phyloP scores from a whole-genome alignment of 2,888 invertebrate species.

The Andrena bicolor region DNA sequence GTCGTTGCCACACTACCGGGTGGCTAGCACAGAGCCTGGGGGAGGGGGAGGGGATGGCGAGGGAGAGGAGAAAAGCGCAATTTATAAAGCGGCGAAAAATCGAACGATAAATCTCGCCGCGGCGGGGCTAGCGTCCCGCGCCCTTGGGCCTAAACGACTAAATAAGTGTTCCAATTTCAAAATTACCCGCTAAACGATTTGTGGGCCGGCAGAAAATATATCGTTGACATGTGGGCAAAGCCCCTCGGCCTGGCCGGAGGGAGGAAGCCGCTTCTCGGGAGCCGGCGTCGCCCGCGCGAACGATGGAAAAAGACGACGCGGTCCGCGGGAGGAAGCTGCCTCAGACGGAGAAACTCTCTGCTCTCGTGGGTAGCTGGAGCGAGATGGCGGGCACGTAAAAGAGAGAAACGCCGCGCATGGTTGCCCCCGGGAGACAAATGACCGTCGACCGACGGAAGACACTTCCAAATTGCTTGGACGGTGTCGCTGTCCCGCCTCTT shows the following conservation, averaged over 20 bases:
- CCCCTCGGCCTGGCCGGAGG: conserved; percentile 73
- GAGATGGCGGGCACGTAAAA: conserved; percentile 25
- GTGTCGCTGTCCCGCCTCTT: conserved; percentile 74
- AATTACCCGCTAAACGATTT: conserved; percentile 84
- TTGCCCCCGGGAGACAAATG: conserved; percentile 81
- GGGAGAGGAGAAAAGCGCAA: conserved; percentile 49
- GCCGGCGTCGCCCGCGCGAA: conserved; percentile 19
- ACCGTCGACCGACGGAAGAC: conserved; percentile 79
- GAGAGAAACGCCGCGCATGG: conserved; percentile 57
- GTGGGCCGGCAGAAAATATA: conserved; percentile 84
- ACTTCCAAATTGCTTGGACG: conserved; percentile 76
- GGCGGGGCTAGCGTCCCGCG: conserved; percentile 67
- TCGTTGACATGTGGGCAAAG: conserved; percentile 83
- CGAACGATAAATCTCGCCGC: conserved; percentile 76
- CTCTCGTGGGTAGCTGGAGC: conserved; percentile 16
- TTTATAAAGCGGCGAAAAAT: conserved; percentile 72
- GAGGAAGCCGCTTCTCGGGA: conserved; percentile 60
- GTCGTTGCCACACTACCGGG: not conserved
- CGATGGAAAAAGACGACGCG: conserved; percentile 24
- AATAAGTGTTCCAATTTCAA: conserved; percentile 85
- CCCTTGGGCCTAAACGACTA: conserved; percentile 83
- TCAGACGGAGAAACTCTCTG: conserved; percentile 43
- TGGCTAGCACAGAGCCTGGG: not conserved
- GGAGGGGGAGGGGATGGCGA: not conserved
- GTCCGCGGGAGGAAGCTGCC: conserved; percentile 15